Evolutionary conservation across 35 echinoderm and acorn worm species (phyloP).

Genomic region (Ophiothrix spiculata): DNA sequence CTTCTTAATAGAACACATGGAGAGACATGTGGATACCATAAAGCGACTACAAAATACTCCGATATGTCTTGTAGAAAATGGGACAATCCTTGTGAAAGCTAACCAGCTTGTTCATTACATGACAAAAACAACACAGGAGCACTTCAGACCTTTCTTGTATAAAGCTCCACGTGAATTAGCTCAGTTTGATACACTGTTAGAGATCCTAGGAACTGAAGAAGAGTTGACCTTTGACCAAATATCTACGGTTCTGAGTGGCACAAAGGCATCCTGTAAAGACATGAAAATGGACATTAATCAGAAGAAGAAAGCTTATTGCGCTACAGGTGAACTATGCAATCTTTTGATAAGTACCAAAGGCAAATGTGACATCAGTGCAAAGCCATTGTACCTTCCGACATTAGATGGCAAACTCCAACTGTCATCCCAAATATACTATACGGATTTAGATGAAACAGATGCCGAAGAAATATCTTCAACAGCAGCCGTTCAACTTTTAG

Average conservation of each 20-base stretch:
- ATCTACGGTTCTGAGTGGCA: neutral
- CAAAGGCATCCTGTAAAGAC: neutral
- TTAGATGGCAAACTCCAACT: neutral
- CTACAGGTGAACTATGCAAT: neutral
- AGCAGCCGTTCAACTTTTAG: neutral
- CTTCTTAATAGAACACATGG: neutral
- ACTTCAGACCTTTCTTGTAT: conserved; percentile 17
- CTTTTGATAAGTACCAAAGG: neutral
- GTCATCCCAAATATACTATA: conserved; percentile 1
- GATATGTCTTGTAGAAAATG: conserved; percentile 14
- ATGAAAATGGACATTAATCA: neutral
- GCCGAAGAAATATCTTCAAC: neutral
- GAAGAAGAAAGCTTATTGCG: neutral
- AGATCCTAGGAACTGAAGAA: neutral
- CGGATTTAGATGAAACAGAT: neutral
- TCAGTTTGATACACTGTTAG: neutral
- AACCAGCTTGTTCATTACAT: conserved; percentile 11
- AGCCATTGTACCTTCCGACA: neutral
- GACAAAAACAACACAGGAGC: neutral
- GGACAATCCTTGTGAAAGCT: conserved; percentile 11
- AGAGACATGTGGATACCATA: neutral
- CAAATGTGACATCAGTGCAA: neutral
- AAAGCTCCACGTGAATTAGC: neutral
- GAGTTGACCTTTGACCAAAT: conserved; percentile 3
- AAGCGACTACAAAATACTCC: neutral